Conservation (phyloP, 2,888 invertebrate genomes). For the Creontiades dilutus region DNA sequence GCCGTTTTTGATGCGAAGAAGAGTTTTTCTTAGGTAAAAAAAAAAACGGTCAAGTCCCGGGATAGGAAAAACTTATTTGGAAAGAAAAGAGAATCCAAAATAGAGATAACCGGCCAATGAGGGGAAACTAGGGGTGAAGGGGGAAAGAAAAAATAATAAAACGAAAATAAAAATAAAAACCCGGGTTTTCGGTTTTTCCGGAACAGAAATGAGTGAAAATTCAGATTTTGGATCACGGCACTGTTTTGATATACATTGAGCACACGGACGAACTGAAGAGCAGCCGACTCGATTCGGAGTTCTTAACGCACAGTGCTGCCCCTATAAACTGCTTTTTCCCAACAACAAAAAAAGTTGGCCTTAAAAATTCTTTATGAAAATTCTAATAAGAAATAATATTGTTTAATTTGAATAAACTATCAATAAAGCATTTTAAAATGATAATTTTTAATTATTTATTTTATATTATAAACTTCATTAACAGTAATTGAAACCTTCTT, state of each 20-base stretch:
- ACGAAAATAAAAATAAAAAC: conserved; percentile 69
- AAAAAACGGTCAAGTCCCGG: conserved; percentile 49
- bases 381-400: conserved; percentile 26
- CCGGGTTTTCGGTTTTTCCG: conserved; percentile 28
- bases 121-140: neutral
- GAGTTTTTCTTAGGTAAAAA: conserved; percentile 27
- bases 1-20: neutral
- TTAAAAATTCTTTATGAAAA: conserved; percentile 33
- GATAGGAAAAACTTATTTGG: conserved; percentile 13
- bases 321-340: neutral
- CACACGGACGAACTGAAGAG: conserved; percentile 73
- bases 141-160: conserved; percentile 68
- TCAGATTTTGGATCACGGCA: conserved; percentile 70
- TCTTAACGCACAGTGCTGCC: conserved; percentile 59
- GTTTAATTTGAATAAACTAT: neutral
- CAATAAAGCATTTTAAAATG: neutral
- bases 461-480: conserved; percentile 72
- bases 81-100: conserved; percentile 37
- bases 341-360: neutral
- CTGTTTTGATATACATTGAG: conserved; percentile 74
- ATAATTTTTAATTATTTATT: conserved; percentile 54
- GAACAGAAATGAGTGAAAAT: conserved; percentile 26
- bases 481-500: conserved; percentile 74
- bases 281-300: conserved; percentile 57
- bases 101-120: neutral